A percentile compares a stretch with the other conserved stretches of the same genome.
These are phyloP conservation scores for Natrix natrix DNA, from an alignment of 2,797 vertebrate species.

Conservation along the genomic window DNA sequence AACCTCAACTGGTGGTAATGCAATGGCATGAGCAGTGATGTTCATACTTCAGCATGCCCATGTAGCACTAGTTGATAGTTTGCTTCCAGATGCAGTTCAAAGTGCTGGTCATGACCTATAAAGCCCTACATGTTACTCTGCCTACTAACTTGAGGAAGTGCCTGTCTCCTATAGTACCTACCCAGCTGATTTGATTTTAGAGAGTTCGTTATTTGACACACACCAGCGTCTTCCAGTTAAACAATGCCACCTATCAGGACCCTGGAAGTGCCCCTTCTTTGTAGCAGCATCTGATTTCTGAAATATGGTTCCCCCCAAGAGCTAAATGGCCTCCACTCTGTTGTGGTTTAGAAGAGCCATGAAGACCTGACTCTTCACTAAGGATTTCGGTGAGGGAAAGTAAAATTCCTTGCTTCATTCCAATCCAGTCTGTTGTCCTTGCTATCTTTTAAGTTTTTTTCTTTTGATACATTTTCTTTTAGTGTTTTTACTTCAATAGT, in stretches of 20 bases:
- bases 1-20: neutral
- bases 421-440: neutral
- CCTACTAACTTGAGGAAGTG: neutral
- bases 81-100: neutral
- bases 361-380: neutral
- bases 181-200: neutral
- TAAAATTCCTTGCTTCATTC: neutral
- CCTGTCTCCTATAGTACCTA: neutral
- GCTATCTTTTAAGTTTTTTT: neutral
- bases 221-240: neutral
- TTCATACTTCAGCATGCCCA: neutral
- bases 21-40: neutral
- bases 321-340: neutral
- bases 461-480: neutral
- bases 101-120: neutral
- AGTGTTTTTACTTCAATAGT: neutral
- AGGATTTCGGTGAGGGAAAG: neutral
- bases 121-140: neutral
- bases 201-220: neutral
- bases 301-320: neutral
- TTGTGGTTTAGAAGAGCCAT: neutral
- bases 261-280: neutral
- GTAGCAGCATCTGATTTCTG: neutral
- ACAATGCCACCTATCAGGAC: neutral
- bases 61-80: neutral